These are phyloP conservation scores for Drosophila dunni DNA, from an alignment of 1,140 invertebrate species.

Conservation along the genomic window DNA sequence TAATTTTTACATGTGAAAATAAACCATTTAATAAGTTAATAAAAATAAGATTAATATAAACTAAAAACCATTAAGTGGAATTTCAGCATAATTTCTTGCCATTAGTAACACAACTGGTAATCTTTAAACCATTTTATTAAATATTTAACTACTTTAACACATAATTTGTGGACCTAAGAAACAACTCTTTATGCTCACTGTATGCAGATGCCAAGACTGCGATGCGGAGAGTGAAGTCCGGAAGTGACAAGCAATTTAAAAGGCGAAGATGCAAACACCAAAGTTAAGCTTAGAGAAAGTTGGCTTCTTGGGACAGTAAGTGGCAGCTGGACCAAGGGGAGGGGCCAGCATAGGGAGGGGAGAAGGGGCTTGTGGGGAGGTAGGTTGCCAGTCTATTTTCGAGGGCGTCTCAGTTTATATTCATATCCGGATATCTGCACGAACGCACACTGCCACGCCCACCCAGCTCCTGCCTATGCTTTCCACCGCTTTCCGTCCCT, in stretches of 20 bases:
- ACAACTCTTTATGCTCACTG: no score
- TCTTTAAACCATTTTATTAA: no score
- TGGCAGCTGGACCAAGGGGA: background rate
- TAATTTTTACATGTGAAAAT: no score
- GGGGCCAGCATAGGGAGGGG: background rate
- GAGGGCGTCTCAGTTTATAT: constrained; percentile 2
- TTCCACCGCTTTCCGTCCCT: no score
- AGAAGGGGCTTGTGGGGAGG: background rate
- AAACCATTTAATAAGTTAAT: no score
- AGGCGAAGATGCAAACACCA: constrained; percentile 32
- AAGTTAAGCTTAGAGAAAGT: background rate
- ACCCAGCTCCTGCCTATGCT: background rate
- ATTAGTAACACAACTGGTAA: no score
- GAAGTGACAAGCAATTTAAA: constrained; percentile 64
- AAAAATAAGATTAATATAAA: no score
- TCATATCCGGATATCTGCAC: constrained; percentile 5
- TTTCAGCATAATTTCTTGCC: no score
- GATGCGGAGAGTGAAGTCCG: constrained; percentile 16
- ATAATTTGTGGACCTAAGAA: no score
- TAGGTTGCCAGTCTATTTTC: background rate
- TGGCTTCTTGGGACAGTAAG: background rate
- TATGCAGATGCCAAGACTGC: background rate
- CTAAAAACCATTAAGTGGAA: no score
- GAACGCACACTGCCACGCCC: background rate
- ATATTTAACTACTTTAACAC: no score